Conservation (phyloP, 2,888 invertebrate species). For the Pollenia amentaria region DNA sequence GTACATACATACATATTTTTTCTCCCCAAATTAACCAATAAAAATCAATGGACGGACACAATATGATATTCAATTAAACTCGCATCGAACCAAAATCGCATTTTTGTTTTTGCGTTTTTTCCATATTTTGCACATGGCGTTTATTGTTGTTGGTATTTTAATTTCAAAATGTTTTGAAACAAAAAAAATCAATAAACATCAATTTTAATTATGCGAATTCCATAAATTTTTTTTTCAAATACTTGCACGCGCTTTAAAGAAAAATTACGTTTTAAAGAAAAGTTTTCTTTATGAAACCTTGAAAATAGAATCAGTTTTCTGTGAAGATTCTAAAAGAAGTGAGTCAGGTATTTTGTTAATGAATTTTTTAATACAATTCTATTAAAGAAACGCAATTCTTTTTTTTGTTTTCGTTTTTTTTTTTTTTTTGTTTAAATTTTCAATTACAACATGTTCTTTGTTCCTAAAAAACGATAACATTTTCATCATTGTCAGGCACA, state of each 20-base stretch:
- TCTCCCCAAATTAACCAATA: no score
- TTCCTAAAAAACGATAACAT: no score
- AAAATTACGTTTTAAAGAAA: constrained; percentile 14
- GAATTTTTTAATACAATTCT: not conserved
- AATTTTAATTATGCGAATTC: constrained; percentile 19
- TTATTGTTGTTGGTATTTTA: not conserved
- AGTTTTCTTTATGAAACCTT: constrained; percentile 19
- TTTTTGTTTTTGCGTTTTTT: constrained; percentile 13
- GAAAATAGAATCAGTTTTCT: constrained; percentile 13
- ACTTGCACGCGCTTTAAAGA: constrained; percentile 11
- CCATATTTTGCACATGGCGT: constrained; percentile 26
- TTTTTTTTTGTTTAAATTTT: no score
- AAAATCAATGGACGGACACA: no score
- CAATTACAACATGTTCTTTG: no score
- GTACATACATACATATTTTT: no score
- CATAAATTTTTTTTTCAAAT: not conserved
- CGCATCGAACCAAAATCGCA: not conserved
- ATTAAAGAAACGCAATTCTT: not conserved
- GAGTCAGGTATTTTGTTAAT: not conserved
- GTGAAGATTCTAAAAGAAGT: not conserved
- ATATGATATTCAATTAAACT: no score
- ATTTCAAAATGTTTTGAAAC: not conserved
- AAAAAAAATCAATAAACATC: not conserved
- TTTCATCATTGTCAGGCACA: no score
- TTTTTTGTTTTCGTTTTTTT: no score